Evolutionary conservation across 2,888 invertebrate genomes (phyloP).

Genomic region (Papilio elwesi): DNA sequence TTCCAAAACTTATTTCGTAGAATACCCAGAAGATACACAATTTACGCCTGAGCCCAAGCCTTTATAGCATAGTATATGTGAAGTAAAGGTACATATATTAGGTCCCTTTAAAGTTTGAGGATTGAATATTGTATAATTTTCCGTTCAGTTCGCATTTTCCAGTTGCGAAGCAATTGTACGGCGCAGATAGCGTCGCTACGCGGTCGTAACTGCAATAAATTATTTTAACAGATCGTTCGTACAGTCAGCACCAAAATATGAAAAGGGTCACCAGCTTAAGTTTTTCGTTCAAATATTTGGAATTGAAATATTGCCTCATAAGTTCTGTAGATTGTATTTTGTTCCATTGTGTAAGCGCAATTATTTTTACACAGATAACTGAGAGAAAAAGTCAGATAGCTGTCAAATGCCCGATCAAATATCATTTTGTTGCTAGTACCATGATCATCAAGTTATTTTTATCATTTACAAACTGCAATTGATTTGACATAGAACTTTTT

Average conservation of each 20-base stretch:
- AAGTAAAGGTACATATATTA: neutral
- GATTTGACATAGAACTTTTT: no score
- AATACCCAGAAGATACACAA: no score
- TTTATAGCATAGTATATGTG: neutral
- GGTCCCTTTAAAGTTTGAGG: neutral
- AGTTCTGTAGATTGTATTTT: slow-evolving; percentile 1
- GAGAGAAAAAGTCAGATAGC: no score
- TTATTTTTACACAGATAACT: neutral
- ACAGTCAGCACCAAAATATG: slow-evolving; percentile 26
- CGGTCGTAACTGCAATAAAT: slow-evolving; percentile 28
- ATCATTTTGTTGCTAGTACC: no score
- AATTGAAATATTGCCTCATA: slow-evolving; percentile 15
- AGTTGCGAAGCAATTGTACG: slow-evolving; percentile 23
- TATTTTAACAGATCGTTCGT: slow-evolving; percentile 33
- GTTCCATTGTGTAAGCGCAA: no score
- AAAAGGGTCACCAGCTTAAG: slow-evolving; percentile 15
- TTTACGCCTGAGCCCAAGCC: no score
- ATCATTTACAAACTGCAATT: no score
- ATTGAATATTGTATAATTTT: neutral
- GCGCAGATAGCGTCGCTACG: slow-evolving; percentile 21
- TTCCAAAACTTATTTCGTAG: no score
- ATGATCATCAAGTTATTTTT: no score
- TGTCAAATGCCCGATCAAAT: no score
- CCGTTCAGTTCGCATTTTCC: slow-evolving; percentile 5
- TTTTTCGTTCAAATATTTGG: slow-evolving; percentile 15